These are phyloP conservation scores for Coendou prehensilis DNA, from an alignment of 2,797 vertebrate species.

Conservation along the genomic window DNA sequence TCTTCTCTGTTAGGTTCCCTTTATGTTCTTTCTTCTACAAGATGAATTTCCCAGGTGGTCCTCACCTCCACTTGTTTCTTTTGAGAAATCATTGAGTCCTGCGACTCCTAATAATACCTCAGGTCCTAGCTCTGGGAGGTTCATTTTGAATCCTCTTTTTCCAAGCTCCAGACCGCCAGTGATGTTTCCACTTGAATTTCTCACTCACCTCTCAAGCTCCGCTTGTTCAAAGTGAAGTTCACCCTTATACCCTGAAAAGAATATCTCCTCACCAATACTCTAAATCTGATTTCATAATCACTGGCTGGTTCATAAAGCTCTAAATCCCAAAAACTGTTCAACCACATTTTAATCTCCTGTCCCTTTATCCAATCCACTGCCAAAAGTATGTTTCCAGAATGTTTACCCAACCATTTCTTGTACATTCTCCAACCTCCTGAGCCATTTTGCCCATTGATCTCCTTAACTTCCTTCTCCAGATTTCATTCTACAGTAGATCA, in stretches of 20 bases:
- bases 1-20: background rate
- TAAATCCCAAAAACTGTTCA: background rate
- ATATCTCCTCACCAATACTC: background rate
- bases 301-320: background rate
- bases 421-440: background rate
- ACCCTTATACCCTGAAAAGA: background rate
- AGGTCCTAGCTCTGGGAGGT: background rate
- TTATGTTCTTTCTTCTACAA: background rate
- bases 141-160: background rate
- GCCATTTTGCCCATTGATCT: background rate
- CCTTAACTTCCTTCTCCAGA: background rate
- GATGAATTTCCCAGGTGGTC: background rate
- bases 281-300: background rate
- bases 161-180: background rate
- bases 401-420: background rate
- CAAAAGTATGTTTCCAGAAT: conserved; percentile 7
- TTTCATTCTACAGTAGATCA: background rate
- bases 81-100: background rate
- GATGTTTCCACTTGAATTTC: background rate
- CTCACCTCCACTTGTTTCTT: background rate
- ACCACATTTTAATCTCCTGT: background rate
- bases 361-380: background rate
- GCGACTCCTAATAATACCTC: background rate
- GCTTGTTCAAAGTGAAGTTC: background rate
- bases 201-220: background rate